These are phyloP conservation scores for Zoanthus sansibaricus DNA, from an alignment of 92 coral and sea anemone genomes.

Conservation along the genomic window DNA sequence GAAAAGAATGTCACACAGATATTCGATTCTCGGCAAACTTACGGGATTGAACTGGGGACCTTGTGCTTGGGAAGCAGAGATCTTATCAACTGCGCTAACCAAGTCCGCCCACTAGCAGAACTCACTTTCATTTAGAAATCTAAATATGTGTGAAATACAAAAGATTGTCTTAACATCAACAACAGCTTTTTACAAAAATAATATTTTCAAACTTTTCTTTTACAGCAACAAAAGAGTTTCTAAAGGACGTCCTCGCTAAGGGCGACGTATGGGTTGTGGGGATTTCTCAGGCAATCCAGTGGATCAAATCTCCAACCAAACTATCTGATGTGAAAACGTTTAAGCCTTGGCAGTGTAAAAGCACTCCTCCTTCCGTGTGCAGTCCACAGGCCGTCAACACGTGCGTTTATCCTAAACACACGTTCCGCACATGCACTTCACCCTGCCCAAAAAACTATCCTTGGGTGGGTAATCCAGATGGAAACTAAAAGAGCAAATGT, in stretches of 20 bases:
- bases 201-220: background rate
- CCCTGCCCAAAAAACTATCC: slow-evolving; percentile 79
- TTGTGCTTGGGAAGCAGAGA: no score
- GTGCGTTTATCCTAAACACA: slow-evolving; percentile 46
- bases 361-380: slow-evolving; percentile 67
- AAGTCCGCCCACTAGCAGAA: no score
- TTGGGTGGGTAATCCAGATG: slow-evolving; percentile 93
- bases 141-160: no score
- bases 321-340: slow-evolving; percentile 60
- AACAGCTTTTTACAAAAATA: no score
- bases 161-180: no score
- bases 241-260: slow-evolving; percentile 46
- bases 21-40: no score
- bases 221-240: slow-evolving; percentile 61
- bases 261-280: slow-evolving; percentile 78
- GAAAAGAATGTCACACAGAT: no score
- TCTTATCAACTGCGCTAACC: no score
- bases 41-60: no score
- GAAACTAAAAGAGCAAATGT: slow-evolving; percentile 48
- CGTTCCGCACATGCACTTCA: slow-evolving; percentile 33
- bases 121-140: no score
- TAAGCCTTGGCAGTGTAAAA: slow-evolving; percentile 71
- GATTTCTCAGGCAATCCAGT: slow-evolving; percentile 73
- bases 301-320: slow-evolving; percentile 66
- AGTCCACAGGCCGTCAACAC: slow-evolving; percentile 46